Base-by-base conservation (phyloP, 1,140 invertebrate genomes). In the Brachionus calyciflorus region DNA sequence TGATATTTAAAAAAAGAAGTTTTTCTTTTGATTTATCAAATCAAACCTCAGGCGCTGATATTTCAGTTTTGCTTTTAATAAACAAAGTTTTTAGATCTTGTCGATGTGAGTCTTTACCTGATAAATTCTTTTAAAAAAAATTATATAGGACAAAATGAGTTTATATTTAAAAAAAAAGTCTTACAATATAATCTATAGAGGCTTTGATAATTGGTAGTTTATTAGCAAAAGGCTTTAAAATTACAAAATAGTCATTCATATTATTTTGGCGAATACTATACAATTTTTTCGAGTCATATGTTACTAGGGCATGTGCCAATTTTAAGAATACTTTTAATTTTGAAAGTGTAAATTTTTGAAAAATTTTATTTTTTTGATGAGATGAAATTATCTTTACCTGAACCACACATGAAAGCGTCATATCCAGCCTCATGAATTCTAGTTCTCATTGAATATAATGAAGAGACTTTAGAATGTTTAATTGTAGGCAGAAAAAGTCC, bases 341-440 rank as follows among this genome's bases (percentile, higher is more conserved):
- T 68, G 77, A 68, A 63, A 19, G 76, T 19, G n/a, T n/a, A n/a
- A n/a, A n/a, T n/a, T n/a, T n/a, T n/a, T n/a, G n/a, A n/a, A n/a
- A 30, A 24, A 21, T 12, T 41, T 26, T 60, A 76, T 77, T 46
- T 55, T 37, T 73, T 37, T n/a, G n/a, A 44, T 26, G 24, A 41
- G 3, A 33, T 77, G 17, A 68, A 51, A 63, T 33, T 77, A 78
- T 53, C 69, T 76, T 80, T 79, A 84, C 89, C 86, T 79, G 83
- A 89, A 81, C 90, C 91, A 78, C 89, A 86, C 79, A 88, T 89
- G 81, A 87, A 91, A 0, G 91, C 89, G 84, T 92, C 91, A 88
- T 88, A 92, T 0, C 90, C 90, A 14, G 91, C 91, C 81, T 91
- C 87, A 80, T 92, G 91, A 78, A 87, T 89, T 12, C 26, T 17